Evolutionary conservation across 2,797 vertebrate genomes (phyloP).

Genomic region (Pseudochirops cupreus): DNA sequence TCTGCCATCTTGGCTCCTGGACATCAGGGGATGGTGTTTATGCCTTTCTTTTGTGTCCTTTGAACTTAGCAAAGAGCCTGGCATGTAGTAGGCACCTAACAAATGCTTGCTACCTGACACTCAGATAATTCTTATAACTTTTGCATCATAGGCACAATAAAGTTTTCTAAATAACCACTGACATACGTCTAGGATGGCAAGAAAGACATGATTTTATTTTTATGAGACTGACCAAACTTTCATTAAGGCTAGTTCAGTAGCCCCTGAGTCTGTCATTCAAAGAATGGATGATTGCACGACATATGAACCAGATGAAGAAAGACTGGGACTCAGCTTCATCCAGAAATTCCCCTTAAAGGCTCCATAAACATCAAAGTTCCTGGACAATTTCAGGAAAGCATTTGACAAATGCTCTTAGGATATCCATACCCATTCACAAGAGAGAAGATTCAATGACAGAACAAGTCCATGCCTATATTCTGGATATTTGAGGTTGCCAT

Average conservation of each 20-base stretch:
- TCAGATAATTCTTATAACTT: background rate
- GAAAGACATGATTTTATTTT: background rate
- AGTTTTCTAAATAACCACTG: background rate
- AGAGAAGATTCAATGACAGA: background rate
- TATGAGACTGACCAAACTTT: background rate
- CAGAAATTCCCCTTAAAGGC: background rate
- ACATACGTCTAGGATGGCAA: background rate
- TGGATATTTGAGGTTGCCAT: background rate
- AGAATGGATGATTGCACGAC: background rate
- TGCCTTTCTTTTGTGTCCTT: background rate
- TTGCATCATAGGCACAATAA: background rate
- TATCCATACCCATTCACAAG: background rate
- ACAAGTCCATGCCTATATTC: background rate
- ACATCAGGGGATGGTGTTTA: background rate
- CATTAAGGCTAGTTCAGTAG: background rate
- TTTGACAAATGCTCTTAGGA: background rate
- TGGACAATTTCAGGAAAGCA: background rate
- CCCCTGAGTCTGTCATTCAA: background rate
- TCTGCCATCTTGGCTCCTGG: no score
- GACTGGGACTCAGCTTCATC: background rate
- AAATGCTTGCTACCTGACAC: background rate
- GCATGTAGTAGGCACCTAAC: background rate
- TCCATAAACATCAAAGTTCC: background rate
- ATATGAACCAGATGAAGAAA: background rate
- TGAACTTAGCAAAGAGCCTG: background rate